A percentile compares a stretch with the other conserved stretches of the same genome.
phyloP scores from a whole-genome alignment of 2,797 vertebrate genomes.

The Schizopygopsis malacanthus region DNA sequence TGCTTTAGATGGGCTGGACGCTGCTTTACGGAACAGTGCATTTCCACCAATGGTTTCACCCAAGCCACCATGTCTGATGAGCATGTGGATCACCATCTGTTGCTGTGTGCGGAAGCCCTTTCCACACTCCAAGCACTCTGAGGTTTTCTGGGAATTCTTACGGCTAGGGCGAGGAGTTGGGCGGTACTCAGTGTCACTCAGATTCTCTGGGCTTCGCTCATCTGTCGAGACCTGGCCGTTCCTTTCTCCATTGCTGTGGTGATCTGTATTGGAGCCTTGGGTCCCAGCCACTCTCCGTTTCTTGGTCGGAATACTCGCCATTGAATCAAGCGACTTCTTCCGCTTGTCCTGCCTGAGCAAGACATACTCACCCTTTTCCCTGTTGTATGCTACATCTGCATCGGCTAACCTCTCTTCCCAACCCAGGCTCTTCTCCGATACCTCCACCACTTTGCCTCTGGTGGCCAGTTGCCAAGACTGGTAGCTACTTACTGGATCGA shows the following conservation, averaged over 20 bases:
- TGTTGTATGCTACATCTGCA: constrained; percentile 87
- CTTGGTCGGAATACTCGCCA: constrained; percentile 71
- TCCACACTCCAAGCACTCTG: constrained; percentile 87
- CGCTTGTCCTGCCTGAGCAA: constrained; percentile 89
- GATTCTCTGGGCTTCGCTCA: constrained; percentile 63
- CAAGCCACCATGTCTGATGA: constrained; percentile 76
- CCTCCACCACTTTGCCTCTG: constrained; percentile 89
- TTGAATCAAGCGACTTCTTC: constrained; percentile 83
- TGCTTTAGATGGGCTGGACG: constrained; percentile 75
- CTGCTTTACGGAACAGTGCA: constrained; percentile 76
- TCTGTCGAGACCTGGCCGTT: constrained; percentile 18
- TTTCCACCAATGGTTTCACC: constrained; percentile 73
- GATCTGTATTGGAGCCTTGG: constrained; percentile 61
- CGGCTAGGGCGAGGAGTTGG: constrained; percentile 76
- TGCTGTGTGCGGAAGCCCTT: constrained; percentile 89
- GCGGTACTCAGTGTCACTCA: constrained; percentile 76
- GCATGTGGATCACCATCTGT: constrained; percentile 88
- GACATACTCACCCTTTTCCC: constrained; percentile 88
- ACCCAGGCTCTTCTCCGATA: constrained; percentile 86
- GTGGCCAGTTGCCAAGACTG: constrained; percentile 97
- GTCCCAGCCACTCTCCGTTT: constrained; percentile 72
- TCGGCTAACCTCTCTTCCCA: constrained; percentile 90
- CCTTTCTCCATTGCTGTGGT: constrained; percentile 52
- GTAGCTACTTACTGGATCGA: constrained; percentile 96
- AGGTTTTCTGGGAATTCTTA: constrained; percentile 78